Base-by-base conservation (phyloP, 2,888 invertebrate genomes). In the Amiota minor region DNA sequence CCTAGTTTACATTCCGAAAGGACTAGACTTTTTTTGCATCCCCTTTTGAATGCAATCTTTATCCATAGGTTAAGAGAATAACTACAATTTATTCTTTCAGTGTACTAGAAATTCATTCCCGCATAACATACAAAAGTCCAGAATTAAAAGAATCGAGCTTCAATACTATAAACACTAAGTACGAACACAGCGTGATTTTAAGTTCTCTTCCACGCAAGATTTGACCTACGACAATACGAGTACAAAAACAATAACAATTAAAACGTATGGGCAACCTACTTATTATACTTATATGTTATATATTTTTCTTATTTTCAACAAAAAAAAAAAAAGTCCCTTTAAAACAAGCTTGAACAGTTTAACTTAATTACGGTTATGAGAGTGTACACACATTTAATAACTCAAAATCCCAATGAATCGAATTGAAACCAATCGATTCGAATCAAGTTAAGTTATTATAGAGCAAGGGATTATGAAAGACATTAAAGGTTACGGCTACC, bases 281-380 rank as follows among this genome's bases (percentile, higher is more conserved):
- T n/a, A n/a, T n/a, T n/a, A 35, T 16, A 14, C 14, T 20, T n/a
- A n/a, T n/a, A 59, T 20, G 10, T 11, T 23, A 23, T 2, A 35
- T 35, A 6, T 35, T 35, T 35, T 23, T 23, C 1, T 23, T n/a
- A n/a, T n/a, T n/a, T n/a, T n/a, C n/a, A n/a, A 23, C 3, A 23
- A 1, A 23, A 23, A 23, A 23, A 3, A 23, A 35, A n/a, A n/a
- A n/a, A n/a, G n/a, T n/a, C 35, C 35, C 35, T 35, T 35, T 65
- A 18, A 12, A n/a, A 47, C 62, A 46, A 18, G 47, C n/a, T 18
- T 65, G 65, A 74, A 76, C 72, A 78, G 76, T 76, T 83, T 78
- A 81, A 78, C 79, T 85, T 80, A 84, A 84, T 82, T 83, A 85
- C 74, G 78, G 78, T 80, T 79, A 83, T 74, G 81, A 71, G 56